Base-by-base conservation (phyloP, 2,797 vertebrate species). In the Centropyge bicolor region DNA sequence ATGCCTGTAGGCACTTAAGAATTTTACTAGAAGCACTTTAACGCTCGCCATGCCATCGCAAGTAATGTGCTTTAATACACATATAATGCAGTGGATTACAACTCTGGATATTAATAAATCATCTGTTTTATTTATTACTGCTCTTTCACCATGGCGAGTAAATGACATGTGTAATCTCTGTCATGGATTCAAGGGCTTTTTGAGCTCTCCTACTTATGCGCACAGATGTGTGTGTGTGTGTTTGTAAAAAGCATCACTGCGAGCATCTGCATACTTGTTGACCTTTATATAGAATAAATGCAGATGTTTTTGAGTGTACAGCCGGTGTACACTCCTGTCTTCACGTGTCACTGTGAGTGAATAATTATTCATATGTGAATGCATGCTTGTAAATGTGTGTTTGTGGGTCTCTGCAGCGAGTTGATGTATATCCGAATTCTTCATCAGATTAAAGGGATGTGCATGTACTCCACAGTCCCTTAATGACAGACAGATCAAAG, bases 21-120 rank as follows among this genome's bases (percentile, higher is more conserved):
- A 87, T 94, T 93, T 93, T 91, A 95, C 95, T 94, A 93, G 87
- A 94, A 93, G 90, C 93, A 94, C 92, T 95, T 93, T 90, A 93
- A 91, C 67, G 67, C 90, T 89, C 74, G 78, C 83, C 84, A 84
- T 86, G 87, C 81, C 78, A 76, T 83, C 83, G 70, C 83, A 92
- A 91, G 90, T 94, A 91, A 94, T 93, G 89, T 84, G 87, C 93
- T 91, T 93, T 93, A 93, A 93, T 78, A 92, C 92, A 93, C 85
- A 88, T 89, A 92, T 93, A 93, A 94, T 90, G 84, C 85, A 76
- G 78, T 88, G 91, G 93, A 94, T 95, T 94, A 94, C 85, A 89
- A 92, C 81, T 78, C 41, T 68, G 91, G 87, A 88, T 93, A 93
- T 93, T 93, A 93, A 94, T 93, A 94, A 94, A 93, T 90, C 87